Evolutionary conservation across 2,113 vertebrate genomes (phyloP).

Genomic region (Macrotus californicus): DNA sequence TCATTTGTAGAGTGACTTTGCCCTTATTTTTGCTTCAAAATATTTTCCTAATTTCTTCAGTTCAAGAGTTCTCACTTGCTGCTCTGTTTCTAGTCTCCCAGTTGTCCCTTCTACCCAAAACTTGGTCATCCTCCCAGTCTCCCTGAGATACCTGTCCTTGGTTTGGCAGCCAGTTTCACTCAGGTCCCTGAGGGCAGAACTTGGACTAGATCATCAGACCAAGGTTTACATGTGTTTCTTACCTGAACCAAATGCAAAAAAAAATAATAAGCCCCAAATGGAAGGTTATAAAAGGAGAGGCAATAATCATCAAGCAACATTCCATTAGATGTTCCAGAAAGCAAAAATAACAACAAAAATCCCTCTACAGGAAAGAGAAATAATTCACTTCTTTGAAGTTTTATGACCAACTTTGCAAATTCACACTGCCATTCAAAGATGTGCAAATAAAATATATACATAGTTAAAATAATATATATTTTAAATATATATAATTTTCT

Average conservation of each 20-base stretch:
- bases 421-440: neutral
- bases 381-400: neutral
- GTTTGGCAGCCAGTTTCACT: neutral
- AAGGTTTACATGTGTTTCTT: neutral
- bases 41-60: neutral
- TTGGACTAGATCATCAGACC: neutral
- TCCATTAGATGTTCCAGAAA: neutral
- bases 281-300: neutral
- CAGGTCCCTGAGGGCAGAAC: neutral
- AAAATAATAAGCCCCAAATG: neutral
- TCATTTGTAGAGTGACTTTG: neutral
- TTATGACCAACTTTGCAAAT: neutral
- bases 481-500: neutral
- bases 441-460: neutral
- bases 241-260: neutral
- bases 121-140: neutral
- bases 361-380: neutral
- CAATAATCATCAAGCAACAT: neutral
- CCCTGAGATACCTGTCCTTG: neutral
- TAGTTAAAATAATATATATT: neutral
- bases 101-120: neutral
- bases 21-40: neutral
- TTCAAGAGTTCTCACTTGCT: neutral
- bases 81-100: neutral
- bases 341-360: neutral